Evolutionary conservation across 2,113 vertebrate genomes (phyloP), one percentile per base, ranked within the genome.

Genomic region (Daubentonia madagascariensis): DNA sequence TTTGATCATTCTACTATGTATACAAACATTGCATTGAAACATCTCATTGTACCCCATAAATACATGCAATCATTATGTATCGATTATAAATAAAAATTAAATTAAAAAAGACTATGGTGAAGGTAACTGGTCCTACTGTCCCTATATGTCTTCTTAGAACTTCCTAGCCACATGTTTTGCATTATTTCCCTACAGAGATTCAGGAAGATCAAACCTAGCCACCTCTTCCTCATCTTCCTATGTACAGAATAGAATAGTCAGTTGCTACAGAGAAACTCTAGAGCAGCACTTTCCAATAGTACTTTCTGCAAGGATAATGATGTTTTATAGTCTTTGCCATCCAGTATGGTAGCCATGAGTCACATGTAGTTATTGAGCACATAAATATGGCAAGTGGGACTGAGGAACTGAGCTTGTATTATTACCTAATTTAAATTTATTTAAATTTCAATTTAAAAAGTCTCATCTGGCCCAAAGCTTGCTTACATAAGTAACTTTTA

Each of bases 81-180:
- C 43, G 18, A 18, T 45, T 76, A 32, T 76, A 32, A 76, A 9
- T 76, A 30, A 76, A 16, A 76, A 48, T 48, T 45, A 17, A 30
- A 4, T 75, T 30, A 48, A 48, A 70, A 72, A 72, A 78, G 48
- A 20, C 23, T 52, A 22, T 45, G 43, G 4, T 65, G 59, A 85
- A n/a, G 3, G 9, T n/a, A 35, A 25, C 22, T 13, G 9, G 8
- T 5, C 0, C 1, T 83, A 18, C 6, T 50, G 12, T 1, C 9
- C 17, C 16, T 32, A 35, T 3, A 16, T 20, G 28, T 45, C 30
- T 68, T 80, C n/a, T n/a, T 40, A 83, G 28, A 84, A 70, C 14
- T 78, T 25, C 11, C 6, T 52, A 35, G 8, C 5, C 23, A 80
- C 2, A 48, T 43, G 30, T 83, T 57, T 89, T 65, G 14, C 8